Evolutionary conservation across 2,797 vertebrate genomes (phyloP).

Genomic region (Clamator glandarius): DNA sequence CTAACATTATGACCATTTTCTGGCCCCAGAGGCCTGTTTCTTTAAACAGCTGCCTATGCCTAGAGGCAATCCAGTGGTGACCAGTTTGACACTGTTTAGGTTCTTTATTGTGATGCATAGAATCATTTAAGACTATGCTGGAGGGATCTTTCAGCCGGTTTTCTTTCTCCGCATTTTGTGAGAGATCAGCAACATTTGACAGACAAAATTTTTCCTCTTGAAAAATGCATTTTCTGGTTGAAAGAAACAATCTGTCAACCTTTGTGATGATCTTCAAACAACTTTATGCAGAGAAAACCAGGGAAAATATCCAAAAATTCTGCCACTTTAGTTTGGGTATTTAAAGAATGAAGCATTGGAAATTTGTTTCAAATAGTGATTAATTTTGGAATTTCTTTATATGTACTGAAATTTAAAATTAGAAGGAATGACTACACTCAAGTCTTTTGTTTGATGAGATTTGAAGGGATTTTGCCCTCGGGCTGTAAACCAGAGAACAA

Average conservation of each 20-base stretch:
- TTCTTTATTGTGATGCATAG: not conserved
- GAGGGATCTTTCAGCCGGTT: not conserved
- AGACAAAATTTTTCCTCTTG: not conserved
- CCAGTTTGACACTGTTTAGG: not conserved
- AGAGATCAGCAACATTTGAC: not conserved
- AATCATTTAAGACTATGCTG: not conserved
- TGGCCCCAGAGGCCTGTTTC: not conserved
- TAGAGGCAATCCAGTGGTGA: not conserved
- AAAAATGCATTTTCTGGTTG: not conserved
- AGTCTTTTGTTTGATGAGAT: not conserved
- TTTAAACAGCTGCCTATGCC: not conserved
- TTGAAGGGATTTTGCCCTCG: not conserved
- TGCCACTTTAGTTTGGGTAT: not conserved
- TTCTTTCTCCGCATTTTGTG: not conserved
- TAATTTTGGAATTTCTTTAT: not conserved
- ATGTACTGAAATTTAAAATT: not conserved
- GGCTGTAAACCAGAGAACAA: not conserved
- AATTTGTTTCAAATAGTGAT: not conserved
- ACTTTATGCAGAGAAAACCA: not conserved
- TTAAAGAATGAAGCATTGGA: not conserved
- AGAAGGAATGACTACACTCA: not conserved
- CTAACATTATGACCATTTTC: not conserved
- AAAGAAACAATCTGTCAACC: not conserved
- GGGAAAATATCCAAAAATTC: not conserved
- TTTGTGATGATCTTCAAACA: not conserved